Evolutionary conservation across 1,140 invertebrate genomes (phyloP).

Genomic region (Tetragonula clypearis): DNA sequence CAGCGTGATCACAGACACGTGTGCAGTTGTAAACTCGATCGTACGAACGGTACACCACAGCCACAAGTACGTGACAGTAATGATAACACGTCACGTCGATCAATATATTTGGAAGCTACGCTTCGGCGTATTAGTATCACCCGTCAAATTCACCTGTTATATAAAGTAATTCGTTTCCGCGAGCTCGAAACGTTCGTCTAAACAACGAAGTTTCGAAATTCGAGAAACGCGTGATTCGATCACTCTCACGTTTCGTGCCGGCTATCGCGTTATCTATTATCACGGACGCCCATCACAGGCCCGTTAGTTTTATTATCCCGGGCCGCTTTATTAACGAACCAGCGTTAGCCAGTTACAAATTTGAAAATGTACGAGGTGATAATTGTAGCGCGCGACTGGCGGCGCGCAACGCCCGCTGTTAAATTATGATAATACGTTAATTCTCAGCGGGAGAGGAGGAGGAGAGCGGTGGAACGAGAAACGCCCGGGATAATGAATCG

Average conservation of each 20-base stretch:
- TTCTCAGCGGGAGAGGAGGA: not conserved
- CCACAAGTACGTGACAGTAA: no score
- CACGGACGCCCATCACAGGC: not conserved
- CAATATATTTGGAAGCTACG: no score
- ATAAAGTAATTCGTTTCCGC: no score
- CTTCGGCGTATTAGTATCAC: no score
- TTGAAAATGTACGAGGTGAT: not conserved
- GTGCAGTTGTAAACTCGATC: no score
- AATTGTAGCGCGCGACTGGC: not conserved
- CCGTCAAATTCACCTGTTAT: no score
- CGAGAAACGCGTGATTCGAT: not conserved
- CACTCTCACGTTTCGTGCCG: not conserved
- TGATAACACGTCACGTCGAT: no score
- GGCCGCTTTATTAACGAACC: not conserved
- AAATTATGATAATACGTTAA: conserved; percentile 28
- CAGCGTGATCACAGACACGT: no score
- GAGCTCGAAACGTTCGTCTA: no score
- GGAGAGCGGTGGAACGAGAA: not conserved
- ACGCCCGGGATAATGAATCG: conserved; percentile 3
- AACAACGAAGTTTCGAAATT: not conserved
- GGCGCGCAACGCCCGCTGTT: not conserved
- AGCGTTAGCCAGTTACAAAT: not conserved
- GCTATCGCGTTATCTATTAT: conserved; percentile 1
- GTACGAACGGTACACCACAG: no score
- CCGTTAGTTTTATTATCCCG: not conserved